Percentiles rank a stretch among this genome's conserved stretches.
Evolutionary conservation across 2,797 vertebrate species (phyloP).

Genomic region (Poliocrania exsul): DNA sequence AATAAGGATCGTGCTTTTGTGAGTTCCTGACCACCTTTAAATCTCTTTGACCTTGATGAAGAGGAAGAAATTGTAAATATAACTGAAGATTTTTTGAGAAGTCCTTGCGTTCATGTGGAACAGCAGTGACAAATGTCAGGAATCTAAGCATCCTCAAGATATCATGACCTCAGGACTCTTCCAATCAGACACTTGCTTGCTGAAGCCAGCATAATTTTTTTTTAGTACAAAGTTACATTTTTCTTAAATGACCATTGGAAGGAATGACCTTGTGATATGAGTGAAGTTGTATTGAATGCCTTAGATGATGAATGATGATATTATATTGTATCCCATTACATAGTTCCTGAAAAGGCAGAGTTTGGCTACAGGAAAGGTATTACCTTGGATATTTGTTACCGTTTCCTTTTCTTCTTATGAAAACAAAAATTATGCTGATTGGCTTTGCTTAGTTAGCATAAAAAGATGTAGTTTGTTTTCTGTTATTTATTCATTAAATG

Average conservation of each 20-base stretch:
- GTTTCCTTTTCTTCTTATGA: slow-evolving; percentile 13
- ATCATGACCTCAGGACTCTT: not conserved
- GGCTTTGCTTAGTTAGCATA: not conserved
- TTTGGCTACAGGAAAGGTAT: slow-evolving; percentile 10
- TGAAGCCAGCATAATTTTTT: not conserved
- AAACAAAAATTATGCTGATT: not conserved
- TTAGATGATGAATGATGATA: slow-evolving; percentile 26
- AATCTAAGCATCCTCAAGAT: not conserved
- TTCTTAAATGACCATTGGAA: not conserved
- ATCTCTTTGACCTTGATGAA: slow-evolving; percentile 24
- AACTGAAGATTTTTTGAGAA: not conserved
- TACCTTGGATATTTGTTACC: not conserved
- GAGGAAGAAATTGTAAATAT: slow-evolving; percentile 9
- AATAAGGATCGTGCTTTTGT: slow-evolving; percentile 3
- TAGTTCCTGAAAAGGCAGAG: not conserved
- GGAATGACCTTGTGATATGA: not conserved
- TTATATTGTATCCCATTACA: slow-evolving; percentile 19
- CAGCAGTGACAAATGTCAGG: not conserved
- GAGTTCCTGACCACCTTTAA: slow-evolving; percentile 32
- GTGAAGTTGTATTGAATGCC: not conserved
- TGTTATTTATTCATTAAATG: not conserved
- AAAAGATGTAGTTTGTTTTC: not conserved
- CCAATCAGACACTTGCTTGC: not conserved
- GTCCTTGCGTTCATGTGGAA: not conserved
- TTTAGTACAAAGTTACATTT: not conserved